phyloP scores from a whole-genome alignment of 2,888 invertebrate genomes.

The Beris morrisii region DNA sequence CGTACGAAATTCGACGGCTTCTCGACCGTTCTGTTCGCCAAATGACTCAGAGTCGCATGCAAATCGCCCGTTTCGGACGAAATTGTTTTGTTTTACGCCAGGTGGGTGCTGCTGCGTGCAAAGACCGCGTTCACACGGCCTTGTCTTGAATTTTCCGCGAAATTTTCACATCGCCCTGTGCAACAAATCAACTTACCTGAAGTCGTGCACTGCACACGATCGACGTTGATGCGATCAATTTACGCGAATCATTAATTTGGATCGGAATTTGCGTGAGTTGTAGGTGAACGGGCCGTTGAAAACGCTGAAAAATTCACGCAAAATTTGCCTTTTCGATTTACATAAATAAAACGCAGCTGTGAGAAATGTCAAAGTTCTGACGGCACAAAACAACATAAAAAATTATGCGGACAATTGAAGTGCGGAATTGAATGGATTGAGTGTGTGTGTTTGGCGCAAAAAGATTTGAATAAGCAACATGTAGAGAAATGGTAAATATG shows the following conservation, averaged over 20 bases:
- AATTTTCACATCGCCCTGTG: not conserved
- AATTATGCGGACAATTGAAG: not conserved
- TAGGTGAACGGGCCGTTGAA: slow-evolving; percentile 2
- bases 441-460: not conserved
- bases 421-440: not conserved
- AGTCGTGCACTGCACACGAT: slow-evolving; percentile 2
- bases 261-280: not conserved
- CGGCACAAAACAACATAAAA: too few relatives aligned
- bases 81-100: slow-evolving; percentile 41
- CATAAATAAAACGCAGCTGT: slow-evolving; percentile 30
- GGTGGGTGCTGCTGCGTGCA: slow-evolving; percentile 41
- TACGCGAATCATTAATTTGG: not conserved
- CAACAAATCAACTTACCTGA: slow-evolving; percentile 7
- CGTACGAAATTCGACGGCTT: slow-evolving; percentile 10
- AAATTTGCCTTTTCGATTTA: slow-evolving; percentile 13
- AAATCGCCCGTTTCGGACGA: slow-evolving; percentile 34
- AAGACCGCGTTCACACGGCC: slow-evolving; percentile 12
- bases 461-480: too few relatives aligned
- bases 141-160: not conserved
- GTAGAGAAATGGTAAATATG: too few relatives aligned
- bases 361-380: slow-evolving; percentile 16
- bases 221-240: not conserved
- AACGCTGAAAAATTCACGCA: slow-evolving; percentile 3
- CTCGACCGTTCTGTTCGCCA: not conserved
- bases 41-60: slow-evolving; percentile 24